These are phyloP conservation scores for Therioaphis trifolii DNA, from an alignment of 2,888 invertebrate species.

Conservation along the genomic window DNA sequence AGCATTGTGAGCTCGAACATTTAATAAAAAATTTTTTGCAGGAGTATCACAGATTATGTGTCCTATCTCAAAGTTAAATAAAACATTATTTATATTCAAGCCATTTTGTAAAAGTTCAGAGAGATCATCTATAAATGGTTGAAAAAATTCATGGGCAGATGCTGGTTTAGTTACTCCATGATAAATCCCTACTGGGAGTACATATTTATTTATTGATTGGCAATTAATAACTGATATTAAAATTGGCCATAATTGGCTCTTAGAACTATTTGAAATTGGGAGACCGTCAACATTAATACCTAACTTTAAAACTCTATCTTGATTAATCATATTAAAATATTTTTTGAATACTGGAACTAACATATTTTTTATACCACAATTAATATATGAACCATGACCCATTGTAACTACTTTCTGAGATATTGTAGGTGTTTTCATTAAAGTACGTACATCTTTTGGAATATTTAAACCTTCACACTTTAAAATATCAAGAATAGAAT, in stretches of 20 bases:
- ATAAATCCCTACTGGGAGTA: no score
- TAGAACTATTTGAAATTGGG: no score
- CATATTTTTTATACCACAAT: constrained; percentile 10
- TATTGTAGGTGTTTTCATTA: constrained; percentile 29
- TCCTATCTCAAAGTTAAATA: constrained; percentile 4
- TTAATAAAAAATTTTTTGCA: no score
- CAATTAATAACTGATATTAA: no score
- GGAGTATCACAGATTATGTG: constrained; percentile 14
- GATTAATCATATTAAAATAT: no score
- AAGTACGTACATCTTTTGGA: background rate
- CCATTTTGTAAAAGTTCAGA: background rate
- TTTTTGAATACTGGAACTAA: no score
- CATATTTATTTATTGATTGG: no score
- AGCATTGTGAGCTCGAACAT: no score
- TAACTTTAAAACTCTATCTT: no score
- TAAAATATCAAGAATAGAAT: constrained; percentile 9
- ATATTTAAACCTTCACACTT: constrained; percentile 11
- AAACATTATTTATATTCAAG: background rate
- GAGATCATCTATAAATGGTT: background rate
- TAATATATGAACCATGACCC: constrained; percentile 3
- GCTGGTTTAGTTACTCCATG: no score
- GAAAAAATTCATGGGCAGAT: background rate
- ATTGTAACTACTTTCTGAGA: background rate
- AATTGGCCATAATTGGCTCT: no score
- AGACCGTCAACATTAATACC: no score